Evolutionary conservation across 2,113 vertebrate genomes (phyloP).

Genomic region (Procavia capensis): DNA sequence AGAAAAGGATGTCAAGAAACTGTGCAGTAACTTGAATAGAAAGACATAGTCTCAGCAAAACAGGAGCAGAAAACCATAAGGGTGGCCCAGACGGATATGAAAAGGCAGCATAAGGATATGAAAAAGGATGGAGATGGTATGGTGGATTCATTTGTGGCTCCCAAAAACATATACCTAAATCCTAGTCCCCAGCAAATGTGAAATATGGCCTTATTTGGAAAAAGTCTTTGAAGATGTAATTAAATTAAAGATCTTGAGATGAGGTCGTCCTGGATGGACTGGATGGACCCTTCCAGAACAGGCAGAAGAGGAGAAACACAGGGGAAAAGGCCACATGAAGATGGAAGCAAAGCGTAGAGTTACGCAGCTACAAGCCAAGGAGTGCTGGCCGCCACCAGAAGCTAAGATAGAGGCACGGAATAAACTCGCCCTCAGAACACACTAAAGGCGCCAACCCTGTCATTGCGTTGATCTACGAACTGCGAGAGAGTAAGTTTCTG

Average conservation of each 20-base stretch:
- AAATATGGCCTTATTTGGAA: too few relatives aligned
- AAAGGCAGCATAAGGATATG: rapidly evolving
- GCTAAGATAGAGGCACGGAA: too few relatives aligned
- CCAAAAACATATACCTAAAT: background rate
- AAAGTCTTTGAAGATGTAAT: background rate
- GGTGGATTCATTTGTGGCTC: rapidly evolving
- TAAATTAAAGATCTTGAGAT: background rate
- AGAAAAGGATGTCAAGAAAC: background rate
- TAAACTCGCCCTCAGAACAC: too few relatives aligned
- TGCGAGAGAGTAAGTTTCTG: too few relatives aligned
- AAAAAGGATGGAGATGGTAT: rapidly evolving
- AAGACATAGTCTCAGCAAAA: background rate
- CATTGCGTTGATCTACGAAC: too few relatives aligned
- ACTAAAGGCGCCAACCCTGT: too few relatives aligned
- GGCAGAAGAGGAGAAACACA: background rate
- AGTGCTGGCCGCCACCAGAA: too few relatives aligned
- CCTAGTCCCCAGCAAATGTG: background rate
- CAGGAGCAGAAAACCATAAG: background rate
- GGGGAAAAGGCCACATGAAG: too few relatives aligned
- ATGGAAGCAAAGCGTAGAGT: too few relatives aligned
- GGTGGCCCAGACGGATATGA: background rate
- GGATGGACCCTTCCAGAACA: background rate
- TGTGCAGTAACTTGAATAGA: rapidly evolving
- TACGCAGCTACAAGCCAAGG: too few relatives aligned
- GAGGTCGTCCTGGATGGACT: background rate